Evolutionary conservation across 2,113 vertebrate genomes (phyloP).

Genomic region (Mugil cephalus): DNA sequence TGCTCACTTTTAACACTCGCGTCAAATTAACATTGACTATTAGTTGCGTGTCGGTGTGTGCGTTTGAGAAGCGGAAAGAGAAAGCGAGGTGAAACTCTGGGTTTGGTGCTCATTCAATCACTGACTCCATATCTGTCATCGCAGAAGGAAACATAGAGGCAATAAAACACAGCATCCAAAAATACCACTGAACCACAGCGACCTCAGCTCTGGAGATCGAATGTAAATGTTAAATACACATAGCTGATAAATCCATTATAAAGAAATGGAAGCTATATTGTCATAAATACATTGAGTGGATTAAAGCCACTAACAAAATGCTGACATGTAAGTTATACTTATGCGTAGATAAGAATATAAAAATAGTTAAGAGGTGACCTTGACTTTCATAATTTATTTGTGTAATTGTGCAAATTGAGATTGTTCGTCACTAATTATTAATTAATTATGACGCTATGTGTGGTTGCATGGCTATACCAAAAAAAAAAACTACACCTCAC

Average conservation of each 20-base stretch:
- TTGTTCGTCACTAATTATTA: no score
- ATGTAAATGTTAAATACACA: constrained; percentile 26
- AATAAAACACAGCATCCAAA: constrained; percentile 44
- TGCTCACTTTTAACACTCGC: constrained; percentile 36
- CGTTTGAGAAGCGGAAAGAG: neutral
- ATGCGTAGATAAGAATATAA: neutral
- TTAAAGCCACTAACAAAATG: neutral
- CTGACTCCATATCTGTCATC: constrained; percentile 58
- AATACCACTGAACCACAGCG: constrained; percentile 32
- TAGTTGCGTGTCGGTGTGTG: constrained; percentile 4
- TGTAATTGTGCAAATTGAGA: no score
- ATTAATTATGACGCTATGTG: no score
- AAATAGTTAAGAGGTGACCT: neutral
- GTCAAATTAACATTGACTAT: constrained; percentile 14
- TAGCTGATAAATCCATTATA: constrained; percentile 37
- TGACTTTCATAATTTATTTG: no score
- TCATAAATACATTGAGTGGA: neutral
- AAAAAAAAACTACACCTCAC: no score
- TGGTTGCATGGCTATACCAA: no score
- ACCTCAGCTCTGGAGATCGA: neutral
- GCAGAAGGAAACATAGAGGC: constrained; percentile 36
- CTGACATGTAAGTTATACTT: neutral
- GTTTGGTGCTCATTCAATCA: constrained; percentile 68
- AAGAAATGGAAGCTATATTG: neutral
- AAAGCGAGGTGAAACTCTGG: constrained; percentile 31